Percentiles rank a stretch among this genome's conserved stretches.
Conservation (phyloP, 1,140 invertebrate genomes). For the Caenorhabditis inopinata region DNA sequence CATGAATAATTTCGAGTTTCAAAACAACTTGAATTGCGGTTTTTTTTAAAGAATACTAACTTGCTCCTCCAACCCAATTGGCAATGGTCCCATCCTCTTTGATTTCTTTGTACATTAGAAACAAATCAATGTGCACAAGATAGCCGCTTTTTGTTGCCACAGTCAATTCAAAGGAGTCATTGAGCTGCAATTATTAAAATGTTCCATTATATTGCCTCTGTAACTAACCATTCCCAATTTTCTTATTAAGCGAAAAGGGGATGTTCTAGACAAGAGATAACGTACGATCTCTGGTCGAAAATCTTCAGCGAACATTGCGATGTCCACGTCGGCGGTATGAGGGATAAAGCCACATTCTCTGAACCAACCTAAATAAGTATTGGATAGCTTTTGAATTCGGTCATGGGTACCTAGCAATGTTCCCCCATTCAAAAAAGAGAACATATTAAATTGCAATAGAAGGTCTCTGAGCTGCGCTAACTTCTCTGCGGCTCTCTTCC, state of each 20-base stretch:
- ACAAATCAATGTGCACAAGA: not conserved
- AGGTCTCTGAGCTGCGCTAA: not conserved
- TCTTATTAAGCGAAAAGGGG: not conserved
- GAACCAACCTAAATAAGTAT: slow-evolving; percentile 48
- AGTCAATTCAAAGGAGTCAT: slow-evolving; percentile 1
- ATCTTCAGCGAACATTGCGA: slow-evolving; percentile 34
- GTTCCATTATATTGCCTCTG: not conserved
- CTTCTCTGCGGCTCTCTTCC: not conserved
- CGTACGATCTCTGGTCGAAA: not conserved
- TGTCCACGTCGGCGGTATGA: slow-evolving; percentile 35
- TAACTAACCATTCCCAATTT: not conserved
- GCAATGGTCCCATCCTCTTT: not conserved
- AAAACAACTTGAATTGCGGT: too few species aligned
- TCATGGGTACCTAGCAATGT: not conserved
- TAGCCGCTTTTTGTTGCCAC: not conserved
- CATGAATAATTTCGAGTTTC: too few species aligned
- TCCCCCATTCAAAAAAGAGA: slow-evolving; percentile 12
- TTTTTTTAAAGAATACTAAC: not conserved
- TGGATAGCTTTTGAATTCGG: too few species aligned
- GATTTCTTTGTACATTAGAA: not conserved
- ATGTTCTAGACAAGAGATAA: not conserved
- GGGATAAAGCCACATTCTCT: slow-evolving; percentile 39
- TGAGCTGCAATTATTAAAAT: not conserved
- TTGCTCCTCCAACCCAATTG: slow-evolving; percentile 19
- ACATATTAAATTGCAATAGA: not conserved